Conservation (phyloP, 2,113 vertebrate species). For the Balaenoptera acutorostrata region DNA sequence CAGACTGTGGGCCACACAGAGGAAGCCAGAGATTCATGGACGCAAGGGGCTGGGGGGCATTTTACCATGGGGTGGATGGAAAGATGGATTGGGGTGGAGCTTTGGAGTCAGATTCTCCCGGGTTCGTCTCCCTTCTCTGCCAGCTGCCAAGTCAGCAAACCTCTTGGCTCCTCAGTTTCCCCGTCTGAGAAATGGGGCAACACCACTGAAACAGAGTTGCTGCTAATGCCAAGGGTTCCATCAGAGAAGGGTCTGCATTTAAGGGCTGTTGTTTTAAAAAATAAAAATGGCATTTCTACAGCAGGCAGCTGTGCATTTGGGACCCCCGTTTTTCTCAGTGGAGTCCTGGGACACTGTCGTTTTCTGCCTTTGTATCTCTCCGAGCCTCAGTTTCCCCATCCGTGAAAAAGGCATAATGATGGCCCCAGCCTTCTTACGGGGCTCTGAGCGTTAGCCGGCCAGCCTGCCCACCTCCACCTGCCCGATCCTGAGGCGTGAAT, state of each 20-base stretch:
- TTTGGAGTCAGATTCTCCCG: not conserved
- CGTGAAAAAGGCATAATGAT: fast-evolving
- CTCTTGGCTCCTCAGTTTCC: not conserved
- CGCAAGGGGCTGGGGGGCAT: not conserved
- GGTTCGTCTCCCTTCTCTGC: not conserved
- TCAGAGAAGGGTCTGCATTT: not conserved
- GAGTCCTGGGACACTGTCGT: not conserved
- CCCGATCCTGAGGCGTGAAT: not conserved
- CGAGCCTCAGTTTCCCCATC: not conserved
- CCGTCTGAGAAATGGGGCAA: not conserved
- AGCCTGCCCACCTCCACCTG: not conserved
- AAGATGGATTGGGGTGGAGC: not conserved
- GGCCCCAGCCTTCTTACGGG: not conserved
- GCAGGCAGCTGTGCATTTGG: not conserved
- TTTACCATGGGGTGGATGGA: not conserved
- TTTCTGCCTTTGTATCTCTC: not conserved
- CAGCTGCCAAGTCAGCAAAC: not conserved
- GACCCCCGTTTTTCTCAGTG: not conserved
- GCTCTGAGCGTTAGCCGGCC: not conserved
- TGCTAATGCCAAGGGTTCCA: not conserved
- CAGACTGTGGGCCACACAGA: not conserved
- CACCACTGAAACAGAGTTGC: fast-evolving
- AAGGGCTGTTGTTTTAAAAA: not conserved
- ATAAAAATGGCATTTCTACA: not conserved
- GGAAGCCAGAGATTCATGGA: not conserved